phyloP scores from a whole-genome alignment of 2,888 invertebrate species.

The Stenchaetothrips biformis region DNA sequence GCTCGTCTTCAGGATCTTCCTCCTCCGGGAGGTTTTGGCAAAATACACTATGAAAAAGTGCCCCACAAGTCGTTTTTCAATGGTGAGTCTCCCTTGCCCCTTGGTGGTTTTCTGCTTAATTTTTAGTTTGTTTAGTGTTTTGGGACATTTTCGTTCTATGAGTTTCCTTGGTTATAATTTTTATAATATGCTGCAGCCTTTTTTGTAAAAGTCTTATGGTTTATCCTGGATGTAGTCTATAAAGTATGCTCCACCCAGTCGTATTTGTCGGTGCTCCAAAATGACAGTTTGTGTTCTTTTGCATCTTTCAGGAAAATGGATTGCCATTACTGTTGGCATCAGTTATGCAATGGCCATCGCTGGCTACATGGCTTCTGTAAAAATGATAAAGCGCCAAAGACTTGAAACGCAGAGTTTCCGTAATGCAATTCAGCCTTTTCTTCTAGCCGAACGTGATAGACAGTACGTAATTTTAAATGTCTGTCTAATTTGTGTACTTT shows the following conservation, averaged over 20 bases:
- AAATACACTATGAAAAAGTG: slow-evolving; percentile 65
- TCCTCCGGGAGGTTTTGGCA: slow-evolving; percentile 83
- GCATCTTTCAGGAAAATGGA: slow-evolving; percentile 39
- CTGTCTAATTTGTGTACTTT: neutral
- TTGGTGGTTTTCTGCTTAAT: neutral
- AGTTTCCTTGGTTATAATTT: neutral
- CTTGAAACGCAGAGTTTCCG: slow-evolving; percentile 73
- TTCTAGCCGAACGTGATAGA: slow-evolving; percentile 80
- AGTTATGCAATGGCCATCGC: slow-evolving; percentile 56
- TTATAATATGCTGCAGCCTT: neutral
- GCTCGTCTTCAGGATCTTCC: slow-evolving; percentile 79
- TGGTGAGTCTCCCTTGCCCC: slow-evolving; percentile 50
- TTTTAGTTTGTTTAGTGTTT: no score
- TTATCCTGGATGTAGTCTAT: neutral
- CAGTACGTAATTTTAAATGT: slow-evolving; percentile 52
- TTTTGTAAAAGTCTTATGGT: neutral
- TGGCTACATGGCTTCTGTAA: slow-evolving; percentile 55
- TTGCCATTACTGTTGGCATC: slow-evolving; percentile 41
- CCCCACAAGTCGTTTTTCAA: slow-evolving; percentile 67
- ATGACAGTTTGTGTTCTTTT: slow-evolving; percentile 33
- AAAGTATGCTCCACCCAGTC: neutral
- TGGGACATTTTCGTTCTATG: neutral
- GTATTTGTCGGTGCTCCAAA: neutral
- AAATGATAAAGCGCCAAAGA: slow-evolving; percentile 50
- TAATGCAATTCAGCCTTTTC: slow-evolving; percentile 68